Evolutionary conservation across 1,140 invertebrate species (phyloP), one percentile per base, ranked within the genome.

Genomic region (Cherax destructor): DNA sequence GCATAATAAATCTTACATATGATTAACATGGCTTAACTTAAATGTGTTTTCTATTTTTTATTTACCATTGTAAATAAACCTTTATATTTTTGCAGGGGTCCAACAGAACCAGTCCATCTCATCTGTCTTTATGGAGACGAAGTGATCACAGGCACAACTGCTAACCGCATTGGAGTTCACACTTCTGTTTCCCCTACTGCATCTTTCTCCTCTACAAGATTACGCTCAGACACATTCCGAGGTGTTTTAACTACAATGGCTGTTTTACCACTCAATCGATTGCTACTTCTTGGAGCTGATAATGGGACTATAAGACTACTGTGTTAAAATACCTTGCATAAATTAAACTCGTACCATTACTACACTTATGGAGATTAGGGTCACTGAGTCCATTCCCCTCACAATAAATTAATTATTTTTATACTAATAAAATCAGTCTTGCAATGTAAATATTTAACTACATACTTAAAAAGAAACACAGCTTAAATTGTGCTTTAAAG

Each of bases 81-180:
- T 56, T 56, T 56, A 56, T 65, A 7, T 74, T 74, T 30, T 61
- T 80, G 13, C 74, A 92, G 91, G 74, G 92, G 92, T 65, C 90
- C 92, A 49, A 92, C 90, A 50, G 91, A 93, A 72, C 92, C 24
- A 96, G 97, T 93, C 96, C 97, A 93, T 95, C 96, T 91, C 97
- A 98, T 94, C 94, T 98, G 85, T 96, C 98, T 94, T 96, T 98
- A 77, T 97, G 97, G 90, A 97, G 97, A 78, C 97, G 97, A 72
- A 92, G 93, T 95, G 21, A 94, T 95, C 52, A 94, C 94, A 49
- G 95, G 94, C 7, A 95, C 95, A 13, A 94, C 94, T 10, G 98
- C 97, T 47, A 99, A 99, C 94, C 96, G 97, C 59, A 97, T 99
- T 87, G 98, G 98, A 21, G 97, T 99, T 41, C 97, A 99, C 94